These are phyloP conservation scores for Thrips palmi DNA, from an alignment of 1,140 invertebrate genomes.

Conservation along the genomic window DNA sequence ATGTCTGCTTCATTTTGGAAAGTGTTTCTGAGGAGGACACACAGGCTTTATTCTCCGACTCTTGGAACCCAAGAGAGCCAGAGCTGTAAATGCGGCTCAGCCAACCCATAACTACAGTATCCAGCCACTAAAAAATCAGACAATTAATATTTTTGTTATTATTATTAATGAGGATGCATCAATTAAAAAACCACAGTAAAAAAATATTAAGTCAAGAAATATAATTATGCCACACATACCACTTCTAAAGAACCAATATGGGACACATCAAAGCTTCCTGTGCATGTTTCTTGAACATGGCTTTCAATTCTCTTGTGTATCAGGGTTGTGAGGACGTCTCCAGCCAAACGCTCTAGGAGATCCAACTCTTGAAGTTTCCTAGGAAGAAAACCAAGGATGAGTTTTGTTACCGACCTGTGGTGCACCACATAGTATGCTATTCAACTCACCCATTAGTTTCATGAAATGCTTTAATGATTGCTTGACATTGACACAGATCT, in stretches of 20 bases:
- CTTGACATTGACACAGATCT: slow-evolving; percentile 52
- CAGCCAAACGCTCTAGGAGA: slow-evolving; percentile 57
- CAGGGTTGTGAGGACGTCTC: slow-evolving; percentile 58
- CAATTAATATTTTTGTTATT: slow-evolving; percentile 8
- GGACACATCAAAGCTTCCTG: slow-evolving; percentile 65
- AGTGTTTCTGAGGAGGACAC: neutral
- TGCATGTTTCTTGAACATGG: slow-evolving; percentile 60
- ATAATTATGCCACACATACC: slow-evolving; percentile 24
- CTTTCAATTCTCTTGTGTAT: slow-evolving; percentile 63
- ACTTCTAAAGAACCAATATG: slow-evolving; percentile 50
- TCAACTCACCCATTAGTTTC: slow-evolving; percentile 46
- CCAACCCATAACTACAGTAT: slow-evolving; percentile 66
- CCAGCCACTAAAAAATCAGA: slow-evolving; percentile 45
- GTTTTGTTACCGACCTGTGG: slow-evolving; percentile 20
- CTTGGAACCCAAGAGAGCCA: slow-evolving; percentile 8
- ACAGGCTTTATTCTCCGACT: slow-evolving; percentile 1
- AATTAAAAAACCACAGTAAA: slow-evolving; percentile 4
- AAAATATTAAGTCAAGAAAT: slow-evolving; percentile 10
- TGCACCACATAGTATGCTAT: too few relatives aligned
- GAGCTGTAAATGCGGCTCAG: slow-evolving; percentile 48
- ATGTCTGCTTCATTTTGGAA: slow-evolving; percentile 48
- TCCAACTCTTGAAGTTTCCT: slow-evolving; percentile 48
- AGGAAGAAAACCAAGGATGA: slow-evolving; percentile 15
- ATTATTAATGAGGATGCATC: neutral
- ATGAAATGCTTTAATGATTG: slow-evolving; percentile 56